Conservation (phyloP, 1,140 invertebrate species). For the Temnothorax nylanderi region DNA sequence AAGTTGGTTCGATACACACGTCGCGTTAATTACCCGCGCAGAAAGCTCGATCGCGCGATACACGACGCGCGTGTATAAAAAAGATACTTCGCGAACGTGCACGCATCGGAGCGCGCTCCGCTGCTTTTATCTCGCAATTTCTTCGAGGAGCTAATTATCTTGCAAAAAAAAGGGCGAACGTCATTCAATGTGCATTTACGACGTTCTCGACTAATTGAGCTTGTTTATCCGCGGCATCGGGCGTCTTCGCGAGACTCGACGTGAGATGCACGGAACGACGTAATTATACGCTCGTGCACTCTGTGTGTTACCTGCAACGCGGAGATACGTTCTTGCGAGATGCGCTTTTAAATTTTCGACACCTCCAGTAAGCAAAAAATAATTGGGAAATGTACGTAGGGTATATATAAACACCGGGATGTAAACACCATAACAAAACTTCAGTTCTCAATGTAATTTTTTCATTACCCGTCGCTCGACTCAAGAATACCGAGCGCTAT, state of each 20-base stretch:
- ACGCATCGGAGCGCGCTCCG: neutral
- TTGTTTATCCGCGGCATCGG: constrained; percentile 54
- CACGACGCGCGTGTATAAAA: neutral
- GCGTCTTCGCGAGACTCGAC: constrained; percentile 25
- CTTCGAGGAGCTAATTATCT: constrained; percentile 59
- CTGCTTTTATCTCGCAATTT: constrained; percentile 23
- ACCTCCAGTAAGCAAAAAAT: constrained; percentile 7
- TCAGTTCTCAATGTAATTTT: neutral
- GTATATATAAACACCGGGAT: neutral
- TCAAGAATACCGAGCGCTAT: no score
- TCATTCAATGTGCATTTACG: constrained; percentile 58
- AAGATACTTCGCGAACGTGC: constrained; percentile 9
- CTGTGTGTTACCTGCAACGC: constrained; percentile 19
- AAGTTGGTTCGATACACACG: neutral
- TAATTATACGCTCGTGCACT: constrained; percentile 45
- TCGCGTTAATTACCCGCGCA: constrained; percentile 27
- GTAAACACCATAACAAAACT: neutral
- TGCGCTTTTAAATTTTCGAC: constrained; percentile 31
- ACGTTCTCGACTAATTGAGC: constrained; percentile 48
- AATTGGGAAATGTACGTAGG: neutral
- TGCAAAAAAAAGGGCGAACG: constrained; percentile 48
- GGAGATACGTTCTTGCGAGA: constrained; percentile 34
- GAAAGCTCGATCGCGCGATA: constrained; percentile 6
- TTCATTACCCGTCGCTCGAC: neutral
- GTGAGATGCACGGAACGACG: constrained; percentile 43